These are phyloP conservation scores for Phainopepla nitens DNA, from an alignment of 2,113 vertebrate species.

Conservation along the genomic window DNA sequence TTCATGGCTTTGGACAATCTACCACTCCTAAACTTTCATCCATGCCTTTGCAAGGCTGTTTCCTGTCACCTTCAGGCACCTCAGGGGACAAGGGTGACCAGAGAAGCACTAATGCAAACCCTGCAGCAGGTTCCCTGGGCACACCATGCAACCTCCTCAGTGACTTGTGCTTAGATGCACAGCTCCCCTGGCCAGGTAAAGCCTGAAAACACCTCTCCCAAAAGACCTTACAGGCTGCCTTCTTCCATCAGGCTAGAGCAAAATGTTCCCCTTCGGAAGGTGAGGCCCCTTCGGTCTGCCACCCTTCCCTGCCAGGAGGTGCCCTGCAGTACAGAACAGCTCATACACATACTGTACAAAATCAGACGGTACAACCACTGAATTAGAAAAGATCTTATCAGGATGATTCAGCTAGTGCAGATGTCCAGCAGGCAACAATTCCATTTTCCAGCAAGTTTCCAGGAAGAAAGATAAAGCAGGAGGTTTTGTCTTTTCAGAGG, in stretches of 20 bases:
- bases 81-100: neutral
- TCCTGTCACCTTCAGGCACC: neutral
- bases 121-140: neutral
- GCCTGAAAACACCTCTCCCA: neutral
- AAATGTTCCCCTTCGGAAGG: neutral
- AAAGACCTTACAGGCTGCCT: neutral
- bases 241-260: neutral
- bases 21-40: neutral
- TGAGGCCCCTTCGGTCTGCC: neutral
- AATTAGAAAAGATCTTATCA: neutral
- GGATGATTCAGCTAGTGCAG: neutral
- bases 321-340: neutral
- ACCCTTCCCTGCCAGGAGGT: neutral
- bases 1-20: neutral
- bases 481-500: neutral
- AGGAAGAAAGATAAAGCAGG: neutral
- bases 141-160: neutral
- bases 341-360: neutral
- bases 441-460: neutral
- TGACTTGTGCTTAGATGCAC: neutral
- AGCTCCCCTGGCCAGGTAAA: neutral
- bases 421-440: neutral
- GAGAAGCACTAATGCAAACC: neutral
- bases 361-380: neutral
- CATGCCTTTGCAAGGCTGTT: neutral